Evolutionary conservation across 2,113 vertebrate species (phyloP), one percentile per base, ranked within the genome.

Genomic region (Chiloscyllium plagiosum): DNA sequence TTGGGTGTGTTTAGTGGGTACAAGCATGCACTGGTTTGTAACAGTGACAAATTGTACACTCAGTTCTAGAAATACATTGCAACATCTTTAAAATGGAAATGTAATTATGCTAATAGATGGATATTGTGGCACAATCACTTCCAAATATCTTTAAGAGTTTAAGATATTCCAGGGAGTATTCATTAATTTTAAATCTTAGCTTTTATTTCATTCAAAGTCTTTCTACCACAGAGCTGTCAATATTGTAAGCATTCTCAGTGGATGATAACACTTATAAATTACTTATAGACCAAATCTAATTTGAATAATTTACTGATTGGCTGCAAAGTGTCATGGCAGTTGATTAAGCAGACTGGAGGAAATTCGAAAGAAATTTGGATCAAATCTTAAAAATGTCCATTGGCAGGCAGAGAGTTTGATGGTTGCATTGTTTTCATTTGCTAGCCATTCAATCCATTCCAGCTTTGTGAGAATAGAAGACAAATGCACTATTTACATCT

Each of bases 51-150:
- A 90, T 61, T 90, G 15, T 5, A 19, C 61, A 7, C n/a, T 2
- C 13, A 65, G 56, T 65, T 92, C 65, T 56, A 29, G 29, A 90
- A 56, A 90, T 90, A 90, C 33, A 90, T 90, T 92, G 87, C 87
- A 89, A 52, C 86, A 37, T 65, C 80, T 61, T 92, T n/a, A 56
- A 65, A 65, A 92, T 92, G 87, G n/a, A 92, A 92, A 92, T 92
- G n/a, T 61, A 33, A 92, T 92, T 92, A 65, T 92, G 26, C 56
- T 19, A 56, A 61, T 61, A n/a, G 52, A 61, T 29, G 61, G 87
- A 61, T 56, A 56, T n/a, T 92, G 12, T n/a, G n/a, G 4, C 1
- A 15, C 87, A 92, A 92, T 92, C 61, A 92, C 15, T 33, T 92
- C 56, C 29, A 92, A 92, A 65, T 65, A 33, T 65, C 87, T n/a